phyloP scores from a whole-genome alignment of 2,113 vertebrate genomes.

The Tretioscincus oriximinensis region DNA sequence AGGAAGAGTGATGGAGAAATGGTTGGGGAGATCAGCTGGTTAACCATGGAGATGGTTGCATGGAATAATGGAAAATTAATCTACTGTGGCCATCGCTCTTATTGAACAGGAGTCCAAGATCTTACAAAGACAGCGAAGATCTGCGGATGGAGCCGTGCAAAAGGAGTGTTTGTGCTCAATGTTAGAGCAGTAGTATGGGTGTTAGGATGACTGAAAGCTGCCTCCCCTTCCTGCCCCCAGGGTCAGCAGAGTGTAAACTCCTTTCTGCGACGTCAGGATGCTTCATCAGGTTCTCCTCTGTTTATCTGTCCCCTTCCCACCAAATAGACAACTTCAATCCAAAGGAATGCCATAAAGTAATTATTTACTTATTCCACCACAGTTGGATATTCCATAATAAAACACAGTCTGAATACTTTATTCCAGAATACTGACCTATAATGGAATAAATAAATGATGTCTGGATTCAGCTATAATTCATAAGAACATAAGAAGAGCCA shows the following conservation, averaged over 20 bases:
- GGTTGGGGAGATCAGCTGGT: not conserved
- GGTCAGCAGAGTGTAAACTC: conserved; percentile 53
- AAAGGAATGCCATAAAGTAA: no score
- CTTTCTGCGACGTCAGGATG: not conserved
- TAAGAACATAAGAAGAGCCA: no score
- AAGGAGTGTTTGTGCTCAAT: not conserved
- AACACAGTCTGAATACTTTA: no score
- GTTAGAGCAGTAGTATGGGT: conserved; percentile 45
- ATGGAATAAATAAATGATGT: no score
- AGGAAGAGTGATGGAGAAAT: not conserved
- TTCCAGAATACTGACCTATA: no score
- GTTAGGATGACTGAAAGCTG: conserved; percentile 75
- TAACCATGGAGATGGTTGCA: conserved; percentile 20
- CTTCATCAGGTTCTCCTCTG: not conserved
- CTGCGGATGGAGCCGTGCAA: not conserved
- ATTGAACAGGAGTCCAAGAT: not conserved
- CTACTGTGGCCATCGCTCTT: conserved; percentile 27
- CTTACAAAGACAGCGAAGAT: not conserved
- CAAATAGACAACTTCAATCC: not conserved
- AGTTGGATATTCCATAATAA: no score
- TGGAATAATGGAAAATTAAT: not conserved
- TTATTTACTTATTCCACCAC: no score
- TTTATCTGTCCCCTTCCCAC: not conserved
- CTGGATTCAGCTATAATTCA: no score
- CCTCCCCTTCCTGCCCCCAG: conserved; percentile 65